Base-by-base conservation (phyloP, 2,888 invertebrate species). In the Yponomeuta evonymella region DNA sequence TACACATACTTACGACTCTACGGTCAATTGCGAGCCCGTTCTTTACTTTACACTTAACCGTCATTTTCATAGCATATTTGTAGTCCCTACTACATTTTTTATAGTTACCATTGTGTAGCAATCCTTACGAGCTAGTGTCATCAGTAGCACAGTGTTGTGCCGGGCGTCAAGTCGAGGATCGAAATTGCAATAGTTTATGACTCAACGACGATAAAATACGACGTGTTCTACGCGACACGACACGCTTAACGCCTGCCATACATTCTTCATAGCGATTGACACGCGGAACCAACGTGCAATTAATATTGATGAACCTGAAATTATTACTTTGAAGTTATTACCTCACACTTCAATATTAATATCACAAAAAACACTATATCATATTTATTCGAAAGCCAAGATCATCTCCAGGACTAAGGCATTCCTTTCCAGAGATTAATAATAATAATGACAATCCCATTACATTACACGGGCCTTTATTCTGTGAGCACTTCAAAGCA, bases 111-210 rank as follows among this genome's bases (percentile, higher is more conserved):
- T 58, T 58, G 51, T 58, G 51, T 58, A 58, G 15, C 51, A 58
- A 58, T 58, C 51, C 15, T 58, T 58, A 58, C 51, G 51, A 58
- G 51, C 51, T 12, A 12, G 51, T 12, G 51, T 58, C 51, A 58
- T 58, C 51, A 58, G 51, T 76, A 75, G 75, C 80, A 65, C 79
- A 81, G 74, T 80, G 79, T 77, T 76, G 73, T 78, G 78, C 79
- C 77, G 79, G 76, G 77, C 76, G 75, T 79, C 78, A 79, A 79
- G 76, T 78, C 75, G 73, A 71, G 73, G 70, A 73, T 76, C 72
- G 74, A 75, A 76, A 78, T 76, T 75, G 73, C 74, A 48, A n/a
- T 71, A 71, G 12, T 69, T 71, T 69, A 71, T 71, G 64, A 62
- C 58, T 48, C 67, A 23, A 11, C 51, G 48, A 23, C 15, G 30